phyloP scores from a whole-genome alignment of 2,113 vertebrate species.

The Leuciscus idus region DNA sequence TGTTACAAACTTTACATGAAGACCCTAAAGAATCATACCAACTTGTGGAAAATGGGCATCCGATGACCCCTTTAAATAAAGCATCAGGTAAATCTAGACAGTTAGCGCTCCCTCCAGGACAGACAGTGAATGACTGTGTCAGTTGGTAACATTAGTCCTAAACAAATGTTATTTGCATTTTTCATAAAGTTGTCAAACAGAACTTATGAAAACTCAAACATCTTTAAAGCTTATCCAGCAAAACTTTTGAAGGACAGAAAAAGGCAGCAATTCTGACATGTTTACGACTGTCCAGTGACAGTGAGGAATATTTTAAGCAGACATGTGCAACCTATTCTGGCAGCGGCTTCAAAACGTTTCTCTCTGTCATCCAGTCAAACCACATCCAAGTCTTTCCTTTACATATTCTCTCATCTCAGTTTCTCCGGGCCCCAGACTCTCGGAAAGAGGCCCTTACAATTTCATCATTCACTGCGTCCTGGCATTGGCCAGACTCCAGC shows the following conservation, averaged over 20 bases:
- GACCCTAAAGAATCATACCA: too few relatives aligned
- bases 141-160: neutral
- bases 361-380: neutral
- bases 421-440: constrained; percentile 5
- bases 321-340: neutral
- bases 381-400: neutral
- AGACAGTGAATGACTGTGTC: neutral
- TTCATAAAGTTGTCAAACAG: too few relatives aligned
- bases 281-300: neutral
- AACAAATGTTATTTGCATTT: neutral
- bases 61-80: neutral
- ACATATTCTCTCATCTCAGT: constrained; percentile 29
- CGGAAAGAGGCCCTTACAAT: constrained; percentile 56
- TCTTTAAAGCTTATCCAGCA: neutral
- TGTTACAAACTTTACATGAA: too few relatives aligned
- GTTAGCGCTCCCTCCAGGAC: constrained; percentile 6
- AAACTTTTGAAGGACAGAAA: neutral
- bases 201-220: neutral
- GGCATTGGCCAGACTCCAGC: constrained; percentile 61
- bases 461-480: constrained; percentile 68
- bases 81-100: neutral
- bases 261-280: neutral
- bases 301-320: neutral
- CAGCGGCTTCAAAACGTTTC: neutral
- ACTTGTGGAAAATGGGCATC: too few relatives aligned